These are phyloP conservation scores for Loxodonta africana DNA, from an alignment of 2,113 vertebrate genomes.

Conservation along the genomic window DNA sequence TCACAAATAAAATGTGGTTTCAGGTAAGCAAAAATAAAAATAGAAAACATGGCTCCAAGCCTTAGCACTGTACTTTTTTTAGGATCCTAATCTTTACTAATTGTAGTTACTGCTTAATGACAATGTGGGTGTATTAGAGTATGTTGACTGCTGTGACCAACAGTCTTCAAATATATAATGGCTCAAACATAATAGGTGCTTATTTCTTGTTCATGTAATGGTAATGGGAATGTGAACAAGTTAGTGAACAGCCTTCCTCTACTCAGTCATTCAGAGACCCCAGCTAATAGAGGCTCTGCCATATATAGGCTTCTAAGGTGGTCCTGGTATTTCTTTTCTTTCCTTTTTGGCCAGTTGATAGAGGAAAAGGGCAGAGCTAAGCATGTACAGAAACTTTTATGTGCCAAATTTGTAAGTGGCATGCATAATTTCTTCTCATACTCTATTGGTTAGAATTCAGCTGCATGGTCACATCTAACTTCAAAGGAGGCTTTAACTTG, in stretches of 20 bases:
- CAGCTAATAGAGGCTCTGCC: neutral
- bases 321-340: neutral
- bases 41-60: neutral
- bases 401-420: neutral
- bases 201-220: neutral
- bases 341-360: neutral
- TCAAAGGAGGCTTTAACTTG: neutral
- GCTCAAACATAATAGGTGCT: neutral
- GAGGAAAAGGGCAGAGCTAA: neutral
- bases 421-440: neutral
- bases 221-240: neutral
- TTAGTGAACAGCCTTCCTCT: neutral
- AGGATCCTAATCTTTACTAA: neutral
- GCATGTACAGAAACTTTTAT: neutral
- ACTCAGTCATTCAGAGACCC: neutral
- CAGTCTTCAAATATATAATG: neutral
- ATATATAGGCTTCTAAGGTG: neutral
- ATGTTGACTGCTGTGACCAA: neutral
- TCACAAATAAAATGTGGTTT: slow-evolving; percentile 25
- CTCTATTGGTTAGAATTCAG: neutral
- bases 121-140: neutral
- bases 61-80: neutral
- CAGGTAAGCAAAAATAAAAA: neutral
- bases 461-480: neutral
- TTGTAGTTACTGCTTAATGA: slow-evolving; percentile 22